Conservation (phyloP, 2,888 invertebrate genomes). For the Caradrina kadenii region DNA sequence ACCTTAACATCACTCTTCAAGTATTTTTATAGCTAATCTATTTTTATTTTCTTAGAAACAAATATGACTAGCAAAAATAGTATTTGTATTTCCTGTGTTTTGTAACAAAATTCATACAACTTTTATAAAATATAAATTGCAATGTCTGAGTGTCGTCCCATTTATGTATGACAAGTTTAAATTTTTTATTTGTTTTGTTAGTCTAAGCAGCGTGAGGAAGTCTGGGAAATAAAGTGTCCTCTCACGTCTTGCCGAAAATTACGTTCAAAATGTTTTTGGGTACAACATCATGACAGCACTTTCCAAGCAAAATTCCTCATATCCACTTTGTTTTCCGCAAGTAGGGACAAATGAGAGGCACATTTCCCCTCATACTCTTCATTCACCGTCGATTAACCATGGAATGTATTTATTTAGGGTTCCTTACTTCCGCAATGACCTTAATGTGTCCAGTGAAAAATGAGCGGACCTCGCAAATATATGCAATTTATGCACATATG, state of each 20-base stretch:
- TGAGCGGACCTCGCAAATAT: slow-evolving; percentile 68
- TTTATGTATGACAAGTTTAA: slow-evolving; percentile 6
- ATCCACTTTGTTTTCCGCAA: slow-evolving; percentile 70
- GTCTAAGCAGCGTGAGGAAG: slow-evolving; percentile 1
- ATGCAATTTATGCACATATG: slow-evolving; percentile 66
- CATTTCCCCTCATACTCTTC: slow-evolving; percentile 71
- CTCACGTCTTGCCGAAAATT: slow-evolving; percentile 17
- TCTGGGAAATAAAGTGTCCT: slow-evolving; percentile 18
- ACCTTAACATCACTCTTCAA: too few relatives aligned
- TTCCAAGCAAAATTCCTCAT: slow-evolving; percentile 49
- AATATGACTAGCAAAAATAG: too few relatives aligned
- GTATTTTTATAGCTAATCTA: too few relatives aligned
- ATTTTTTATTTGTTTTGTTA: slow-evolving; percentile 35
- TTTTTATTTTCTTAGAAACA: too few relatives aligned
- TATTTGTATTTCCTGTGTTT: too few relatives aligned
- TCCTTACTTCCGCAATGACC: slow-evolving; percentile 73
- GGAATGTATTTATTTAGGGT: slow-evolving; percentile 87
- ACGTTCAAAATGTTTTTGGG: background rate
- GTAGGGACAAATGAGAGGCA: slow-evolving; percentile 75
- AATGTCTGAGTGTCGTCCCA: background rate
- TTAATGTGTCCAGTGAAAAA: slow-evolving; percentile 84
- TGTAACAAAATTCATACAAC: too few relatives aligned
- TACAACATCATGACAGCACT: slow-evolving; percentile 32
- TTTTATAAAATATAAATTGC: too few relatives aligned
- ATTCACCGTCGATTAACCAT: slow-evolving; percentile 87